phyloP scores from a whole-genome alignment of 2,797 vertebrate genomes.

The Microhierax caerulescens region DNA sequence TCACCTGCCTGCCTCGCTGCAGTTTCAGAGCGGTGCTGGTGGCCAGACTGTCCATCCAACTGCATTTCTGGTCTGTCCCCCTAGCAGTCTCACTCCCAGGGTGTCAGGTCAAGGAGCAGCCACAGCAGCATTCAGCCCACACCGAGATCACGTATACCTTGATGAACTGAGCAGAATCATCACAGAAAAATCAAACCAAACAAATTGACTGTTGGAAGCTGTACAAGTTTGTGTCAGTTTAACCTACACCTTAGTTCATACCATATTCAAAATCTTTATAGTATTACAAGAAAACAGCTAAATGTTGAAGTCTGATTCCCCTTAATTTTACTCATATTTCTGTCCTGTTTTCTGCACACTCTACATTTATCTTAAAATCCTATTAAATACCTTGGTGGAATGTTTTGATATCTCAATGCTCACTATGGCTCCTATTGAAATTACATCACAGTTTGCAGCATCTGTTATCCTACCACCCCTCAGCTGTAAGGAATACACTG shows the following conservation, averaged over 20 bases:
- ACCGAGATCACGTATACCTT: accelerated
- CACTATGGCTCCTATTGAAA: neutral
- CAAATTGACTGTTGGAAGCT: neutral
- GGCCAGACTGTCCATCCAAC: accelerated
- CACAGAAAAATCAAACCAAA: neutral
- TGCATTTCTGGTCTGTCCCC: neutral
- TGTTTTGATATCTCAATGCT: neutral
- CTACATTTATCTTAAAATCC: neutral
- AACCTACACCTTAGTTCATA: neutral
- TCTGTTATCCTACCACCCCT: neutral
- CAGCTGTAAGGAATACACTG: neutral
- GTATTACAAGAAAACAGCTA: neutral
- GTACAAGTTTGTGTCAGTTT: accelerated
- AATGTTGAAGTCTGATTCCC: neutral
- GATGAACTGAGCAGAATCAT: neutral
- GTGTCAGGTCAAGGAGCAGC: neutral
- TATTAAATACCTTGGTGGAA: neutral
- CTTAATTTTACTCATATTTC: neutral
- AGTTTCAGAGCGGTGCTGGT: neutral
- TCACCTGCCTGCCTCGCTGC: neutral
- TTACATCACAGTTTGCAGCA: neutral
- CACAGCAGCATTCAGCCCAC: neutral
- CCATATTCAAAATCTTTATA: neutral
- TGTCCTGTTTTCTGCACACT: neutral
- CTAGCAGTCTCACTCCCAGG: accelerated